A percentile compares a stretch with the other conserved stretches of the same genome.
Evolutionary conservation across 1,140 invertebrate species (phyloP).

Genomic region (Tribolium madens): DNA sequence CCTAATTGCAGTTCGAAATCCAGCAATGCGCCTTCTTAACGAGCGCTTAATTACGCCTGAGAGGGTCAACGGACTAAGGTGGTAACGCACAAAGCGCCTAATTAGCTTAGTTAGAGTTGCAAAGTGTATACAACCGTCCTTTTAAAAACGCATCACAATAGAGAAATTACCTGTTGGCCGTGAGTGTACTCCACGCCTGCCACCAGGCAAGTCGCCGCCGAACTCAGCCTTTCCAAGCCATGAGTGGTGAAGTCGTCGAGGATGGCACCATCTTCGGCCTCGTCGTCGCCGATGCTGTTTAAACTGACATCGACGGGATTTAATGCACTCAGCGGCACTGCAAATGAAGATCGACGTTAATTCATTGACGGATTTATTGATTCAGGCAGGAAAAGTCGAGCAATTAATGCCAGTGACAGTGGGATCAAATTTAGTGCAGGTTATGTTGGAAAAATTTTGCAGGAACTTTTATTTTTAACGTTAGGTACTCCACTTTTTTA

Average conservation of each 20-base stretch:
- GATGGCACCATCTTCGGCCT: constrained; percentile 48
- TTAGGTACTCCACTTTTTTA: no score
- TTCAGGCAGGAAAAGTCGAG: neutral
- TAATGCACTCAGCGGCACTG: constrained; percentile 21
- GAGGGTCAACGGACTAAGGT: neutral
- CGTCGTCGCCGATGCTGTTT: constrained; percentile 47
- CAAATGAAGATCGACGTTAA: constrained; percentile 26
- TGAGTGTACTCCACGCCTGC: constrained; percentile 65
- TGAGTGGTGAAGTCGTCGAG: constrained; percentile 62
- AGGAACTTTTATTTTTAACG: no score
- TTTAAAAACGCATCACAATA: neutral
- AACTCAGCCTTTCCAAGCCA: constrained; percentile 62
- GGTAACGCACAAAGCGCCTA: constrained; percentile 14
- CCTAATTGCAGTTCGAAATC: neutral
- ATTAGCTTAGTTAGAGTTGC: constrained; percentile 26
- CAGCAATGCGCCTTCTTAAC: neutral
- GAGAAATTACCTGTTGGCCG: constrained; percentile 63
- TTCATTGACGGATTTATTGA: neutral
- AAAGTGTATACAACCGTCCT: neutral
- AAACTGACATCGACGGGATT: constrained; percentile 5
- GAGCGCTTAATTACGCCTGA: constrained; percentile 23
- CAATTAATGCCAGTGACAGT: neutral
- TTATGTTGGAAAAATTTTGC: no score
- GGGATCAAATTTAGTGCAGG: no score
- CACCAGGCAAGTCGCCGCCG: constrained; percentile 64